Percentiles rank a stretch among this genome's conserved stretches.
These are phyloP conservation scores for Gambusia yucatana DNA, from an alignment of 2,797 vertebrate species.

Conservation along the genomic window DNA sequence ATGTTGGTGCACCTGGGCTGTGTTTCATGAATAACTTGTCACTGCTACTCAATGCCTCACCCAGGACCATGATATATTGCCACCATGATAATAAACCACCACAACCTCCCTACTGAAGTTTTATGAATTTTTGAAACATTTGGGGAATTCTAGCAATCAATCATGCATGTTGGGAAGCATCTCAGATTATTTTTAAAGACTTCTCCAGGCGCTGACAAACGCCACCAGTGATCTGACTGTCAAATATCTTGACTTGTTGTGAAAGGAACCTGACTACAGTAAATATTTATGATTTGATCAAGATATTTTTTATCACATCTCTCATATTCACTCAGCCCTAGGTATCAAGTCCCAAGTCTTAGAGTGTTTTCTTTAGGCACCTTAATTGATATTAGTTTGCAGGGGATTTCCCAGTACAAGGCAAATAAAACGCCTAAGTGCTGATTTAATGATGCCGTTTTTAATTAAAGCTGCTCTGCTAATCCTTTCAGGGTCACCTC, in stretches of 20 bases:
- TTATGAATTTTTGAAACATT: background rate
- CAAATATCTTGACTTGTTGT: background rate
- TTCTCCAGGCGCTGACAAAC: background rate
- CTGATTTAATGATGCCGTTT: constrained; percentile 15
- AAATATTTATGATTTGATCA: background rate
- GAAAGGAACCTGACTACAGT: background rate
- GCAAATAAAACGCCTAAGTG: constrained; percentile 14
- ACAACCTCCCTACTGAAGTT: background rate
- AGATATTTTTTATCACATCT: background rate
- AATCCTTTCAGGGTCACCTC: constrained; percentile 30
- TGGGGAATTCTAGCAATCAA: background rate
- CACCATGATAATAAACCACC: background rate
- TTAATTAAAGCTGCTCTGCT: constrained; percentile 29
- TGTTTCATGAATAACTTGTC: background rate
- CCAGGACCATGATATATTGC: background rate
- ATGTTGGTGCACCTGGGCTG: background rate
- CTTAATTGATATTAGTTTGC: constrained; percentile 21
- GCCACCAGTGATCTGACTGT: background rate
- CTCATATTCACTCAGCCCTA: background rate
- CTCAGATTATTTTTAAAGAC: background rate
- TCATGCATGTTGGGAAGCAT: background rate
- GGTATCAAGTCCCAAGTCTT: background rate
- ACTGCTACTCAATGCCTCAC: background rate
- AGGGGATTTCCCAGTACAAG: constrained; percentile 22
- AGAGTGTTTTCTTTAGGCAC: constrained; percentile 4